These are phyloP conservation scores for Sesia bembeciformis DNA, from an alignment of 2,888 invertebrate genomes.

Conservation along the genomic window DNA sequence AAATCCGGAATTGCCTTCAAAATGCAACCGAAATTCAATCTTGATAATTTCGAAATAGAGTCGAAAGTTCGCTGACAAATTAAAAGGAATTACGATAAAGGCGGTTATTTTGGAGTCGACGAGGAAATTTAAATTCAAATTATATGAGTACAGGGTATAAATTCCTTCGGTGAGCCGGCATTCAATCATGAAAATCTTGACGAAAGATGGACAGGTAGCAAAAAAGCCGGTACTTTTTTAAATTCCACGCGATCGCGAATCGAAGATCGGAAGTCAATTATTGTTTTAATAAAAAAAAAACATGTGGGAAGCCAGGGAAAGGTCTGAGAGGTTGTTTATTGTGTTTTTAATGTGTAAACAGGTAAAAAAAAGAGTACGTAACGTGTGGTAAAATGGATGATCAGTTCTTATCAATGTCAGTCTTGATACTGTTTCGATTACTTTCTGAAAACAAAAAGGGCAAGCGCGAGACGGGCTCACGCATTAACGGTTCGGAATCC, in stretches of 20 bases:
- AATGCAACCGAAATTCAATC: slow-evolving; percentile 14
- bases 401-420: no score
- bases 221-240: slow-evolving; percentile 8
- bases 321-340: slow-evolving; percentile 21
- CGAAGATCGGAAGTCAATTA: slow-evolving; percentile 53
- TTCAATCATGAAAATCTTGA: slow-evolving; percentile 35
- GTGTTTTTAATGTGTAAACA: slow-evolving; percentile 10
- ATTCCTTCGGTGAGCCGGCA: slow-evolving; percentile 3
- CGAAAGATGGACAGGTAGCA: slow-evolving; percentile 33
- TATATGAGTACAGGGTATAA: slow-evolving; percentile 4
- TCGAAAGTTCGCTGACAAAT: background rate
- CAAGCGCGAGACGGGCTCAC: no score
- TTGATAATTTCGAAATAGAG: slow-evolving; percentile 2
- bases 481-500: no score
- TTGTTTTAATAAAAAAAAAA: slow-evolving; percentile 26
- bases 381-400: no score
- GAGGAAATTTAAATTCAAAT: background rate
- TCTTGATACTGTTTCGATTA: no score
- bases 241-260: slow-evolving; percentile 41
- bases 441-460: no score
- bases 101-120: background rate
- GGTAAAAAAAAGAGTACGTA: slow-evolving; percentile 6
- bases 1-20: background rate
- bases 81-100: background rate
- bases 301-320: slow-evolving; percentile 18